Conservation (phyloP, 2,113 vertebrate species). For the Lepidothrix coronata region DNA sequence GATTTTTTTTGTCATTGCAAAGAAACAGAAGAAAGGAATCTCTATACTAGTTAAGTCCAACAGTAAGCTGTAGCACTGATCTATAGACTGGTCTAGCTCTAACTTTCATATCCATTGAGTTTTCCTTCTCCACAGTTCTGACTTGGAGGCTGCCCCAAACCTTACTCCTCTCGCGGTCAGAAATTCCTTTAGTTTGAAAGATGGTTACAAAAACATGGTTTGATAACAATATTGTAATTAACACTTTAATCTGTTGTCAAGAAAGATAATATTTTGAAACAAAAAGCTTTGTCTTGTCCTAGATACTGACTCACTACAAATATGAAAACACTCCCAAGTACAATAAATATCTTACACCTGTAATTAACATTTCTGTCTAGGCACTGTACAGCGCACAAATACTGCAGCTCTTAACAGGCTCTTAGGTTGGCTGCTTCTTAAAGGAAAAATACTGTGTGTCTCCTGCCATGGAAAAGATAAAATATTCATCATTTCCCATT, state of each 20-base stretch:
- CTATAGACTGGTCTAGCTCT: neutral
- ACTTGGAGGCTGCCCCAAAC: neutral
- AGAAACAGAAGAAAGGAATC: neutral
- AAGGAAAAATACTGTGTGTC: neutral
- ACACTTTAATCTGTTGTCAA: neutral
- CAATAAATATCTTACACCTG: neutral
- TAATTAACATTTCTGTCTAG: neutral
- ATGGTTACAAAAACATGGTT: neutral
- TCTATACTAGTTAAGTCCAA: neutral
- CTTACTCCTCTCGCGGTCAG: neutral
- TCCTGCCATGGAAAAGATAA: neutral
- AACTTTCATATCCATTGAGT: neutral
- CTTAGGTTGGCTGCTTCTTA: neutral
- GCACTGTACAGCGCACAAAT: neutral
- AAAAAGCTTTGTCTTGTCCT: neutral
- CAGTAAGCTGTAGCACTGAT: neutral
- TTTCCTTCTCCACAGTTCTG: neutral
- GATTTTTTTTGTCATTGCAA: neutral
- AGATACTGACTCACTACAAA: neutral
- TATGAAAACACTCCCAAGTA: neutral
- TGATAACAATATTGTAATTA: neutral
- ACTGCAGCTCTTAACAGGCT: neutral
- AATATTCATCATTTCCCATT: neutral
- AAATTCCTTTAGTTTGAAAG: neutral
- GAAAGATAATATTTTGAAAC: neutral